A percentile compares a stretch with the other conserved stretches of the same genome.
Evolutionary conservation across 1,140 invertebrate genomes (phyloP).

Genomic region (Bombus impatiens): DNA sequence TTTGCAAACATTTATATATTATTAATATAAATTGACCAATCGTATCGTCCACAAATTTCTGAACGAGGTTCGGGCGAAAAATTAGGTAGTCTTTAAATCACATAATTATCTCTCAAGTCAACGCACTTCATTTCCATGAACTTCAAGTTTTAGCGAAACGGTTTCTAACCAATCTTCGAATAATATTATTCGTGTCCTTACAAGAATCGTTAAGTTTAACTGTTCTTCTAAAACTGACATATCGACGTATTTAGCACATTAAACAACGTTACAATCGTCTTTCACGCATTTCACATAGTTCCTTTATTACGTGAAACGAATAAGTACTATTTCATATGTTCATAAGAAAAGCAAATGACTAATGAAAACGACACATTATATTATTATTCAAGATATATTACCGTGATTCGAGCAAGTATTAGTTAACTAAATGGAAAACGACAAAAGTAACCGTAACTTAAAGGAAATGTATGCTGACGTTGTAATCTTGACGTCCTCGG

Average conservation of each 20-base stretch:
- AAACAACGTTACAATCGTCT: neutral
- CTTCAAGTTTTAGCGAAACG: neutral
- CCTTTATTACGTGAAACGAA: neutral
- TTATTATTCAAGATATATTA: neutral
- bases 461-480: neutral
- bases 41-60: too few relatives aligned
- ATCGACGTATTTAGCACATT: neutral
- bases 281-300: neutral
- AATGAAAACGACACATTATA: neutral
- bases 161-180: conserved; percentile 21
- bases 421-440: neutral
- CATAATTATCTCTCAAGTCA: conserved; percentile 2
- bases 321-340: neutral
- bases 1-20: too few relatives aligned
- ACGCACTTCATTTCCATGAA: conserved; percentile 25
- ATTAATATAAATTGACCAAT: too few relatives aligned
- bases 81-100: conserved; percentile 9
- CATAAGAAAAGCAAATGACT: neutral
- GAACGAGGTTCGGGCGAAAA: neutral
- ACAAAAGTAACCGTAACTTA: neutral
- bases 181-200: neutral
- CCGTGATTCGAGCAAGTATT: neutral
- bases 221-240: neutral
- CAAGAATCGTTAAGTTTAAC: neutral
- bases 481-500: neutral